These are phyloP conservation scores for Habropoda laboriosa DNA, from an alignment of 1,140 invertebrate species.

Conservation along the genomic window DNA sequence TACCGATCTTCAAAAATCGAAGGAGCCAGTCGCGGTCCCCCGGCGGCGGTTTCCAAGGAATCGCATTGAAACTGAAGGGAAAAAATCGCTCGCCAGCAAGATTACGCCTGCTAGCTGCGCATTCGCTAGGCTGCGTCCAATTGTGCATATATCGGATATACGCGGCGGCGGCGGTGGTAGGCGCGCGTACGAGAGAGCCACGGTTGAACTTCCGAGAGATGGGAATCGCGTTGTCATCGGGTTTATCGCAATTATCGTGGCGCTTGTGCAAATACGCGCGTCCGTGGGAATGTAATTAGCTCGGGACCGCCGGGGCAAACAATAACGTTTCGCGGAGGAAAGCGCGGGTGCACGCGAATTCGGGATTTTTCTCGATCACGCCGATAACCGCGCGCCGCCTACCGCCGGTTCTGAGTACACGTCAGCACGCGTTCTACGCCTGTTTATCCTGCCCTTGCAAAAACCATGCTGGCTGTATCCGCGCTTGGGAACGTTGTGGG, in stretches of 20 bases:
- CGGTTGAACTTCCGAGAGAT: conserved; percentile 55
- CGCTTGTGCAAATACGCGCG: conserved; percentile 47
- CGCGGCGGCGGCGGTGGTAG: background rate
- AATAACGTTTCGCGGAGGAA: conserved; percentile 37
- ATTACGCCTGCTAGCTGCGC: conserved; percentile 48
- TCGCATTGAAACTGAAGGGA: conserved; percentile 31
- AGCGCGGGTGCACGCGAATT: conserved; percentile 30
- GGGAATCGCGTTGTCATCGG: conserved; percentile 67
- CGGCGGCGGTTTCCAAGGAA: conserved; percentile 40
- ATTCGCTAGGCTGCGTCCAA: background rate
- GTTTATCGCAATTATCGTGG: conserved; percentile 66
- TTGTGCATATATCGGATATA: conserved; percentile 29
- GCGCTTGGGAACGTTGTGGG: no score
- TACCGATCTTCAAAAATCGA: conserved; percentile 61
- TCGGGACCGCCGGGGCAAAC: conserved; percentile 19
- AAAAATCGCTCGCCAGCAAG: conserved; percentile 39
- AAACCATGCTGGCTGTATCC: no score
- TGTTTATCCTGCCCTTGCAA: background rate
- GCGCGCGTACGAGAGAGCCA: no score
- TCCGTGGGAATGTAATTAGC: conserved; percentile 52
- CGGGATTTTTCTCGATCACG: conserved; percentile 16
- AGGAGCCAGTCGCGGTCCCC: background rate
- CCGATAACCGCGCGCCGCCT: background rate
- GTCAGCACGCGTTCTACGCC: background rate
- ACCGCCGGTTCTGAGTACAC: background rate